A percentile compares a stretch with the other conserved stretches of the same genome.
These are phyloP conservation scores for Trachops cirrhosus DNA, from an alignment of 2,797 vertebrate genomes.

Conservation along the genomic window DNA sequence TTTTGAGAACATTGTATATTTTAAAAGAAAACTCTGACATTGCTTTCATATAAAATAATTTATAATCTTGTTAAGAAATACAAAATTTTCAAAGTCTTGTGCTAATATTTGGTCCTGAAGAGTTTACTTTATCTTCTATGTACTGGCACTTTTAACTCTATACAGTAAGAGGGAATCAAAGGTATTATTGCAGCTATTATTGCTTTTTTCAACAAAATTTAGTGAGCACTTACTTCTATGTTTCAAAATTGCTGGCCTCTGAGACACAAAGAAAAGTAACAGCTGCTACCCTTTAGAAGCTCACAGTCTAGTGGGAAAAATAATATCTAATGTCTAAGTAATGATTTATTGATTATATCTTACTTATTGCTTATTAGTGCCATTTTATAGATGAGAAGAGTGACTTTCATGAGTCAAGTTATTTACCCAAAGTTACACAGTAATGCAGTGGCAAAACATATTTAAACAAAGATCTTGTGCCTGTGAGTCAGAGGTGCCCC, in stretches of 20 bases:
- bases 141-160: background rate
- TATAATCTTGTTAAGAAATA: background rate
- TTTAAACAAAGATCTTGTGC: background rate
- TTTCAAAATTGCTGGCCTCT: background rate
- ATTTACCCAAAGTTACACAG: background rate
- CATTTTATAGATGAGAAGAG: background rate
- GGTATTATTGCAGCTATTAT: background rate
- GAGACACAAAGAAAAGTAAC: background rate
- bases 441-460: background rate
- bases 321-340: background rate
- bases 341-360: background rate
- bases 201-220: background rate
- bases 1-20: background rate
- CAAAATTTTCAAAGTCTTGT: background rate
- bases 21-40: background rate
- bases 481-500: background rate
- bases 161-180: background rate
- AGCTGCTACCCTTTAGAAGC: background rate
- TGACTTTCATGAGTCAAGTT: background rate
- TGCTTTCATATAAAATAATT: background rate
- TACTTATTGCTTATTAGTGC: background rate
- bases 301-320: background rate
- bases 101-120: background rate
- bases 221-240: background rate
- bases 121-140: background rate